A percentile compares a stretch with the other conserved stretches of the same genome.
Evolutionary conservation across 2,888 invertebrate species (phyloP).

Genomic region (Melinaea menophilus): DNA sequence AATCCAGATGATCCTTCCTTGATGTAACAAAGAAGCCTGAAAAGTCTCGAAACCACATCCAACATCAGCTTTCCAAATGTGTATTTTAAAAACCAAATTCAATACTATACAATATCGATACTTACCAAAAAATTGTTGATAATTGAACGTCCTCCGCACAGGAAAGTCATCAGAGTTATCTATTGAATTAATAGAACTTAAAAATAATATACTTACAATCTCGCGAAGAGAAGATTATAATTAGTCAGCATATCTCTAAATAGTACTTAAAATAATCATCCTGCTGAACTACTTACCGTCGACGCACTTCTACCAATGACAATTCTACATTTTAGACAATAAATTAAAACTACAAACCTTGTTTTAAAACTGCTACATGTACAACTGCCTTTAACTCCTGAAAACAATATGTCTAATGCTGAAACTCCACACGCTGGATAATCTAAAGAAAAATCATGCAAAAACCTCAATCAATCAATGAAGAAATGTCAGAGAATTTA

Average conservation of each 20-base stretch:
- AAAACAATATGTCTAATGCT: not conserved
- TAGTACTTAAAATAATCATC: not conserved
- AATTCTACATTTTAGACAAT: not conserved
- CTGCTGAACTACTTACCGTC: not conserved
- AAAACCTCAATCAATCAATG: not conserved
- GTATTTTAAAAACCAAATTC: not conserved
- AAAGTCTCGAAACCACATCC: conserved; percentile 1
- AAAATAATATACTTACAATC: conserved; percentile 2
- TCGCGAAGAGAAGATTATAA: conserved; percentile 3
- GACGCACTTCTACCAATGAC: not conserved
- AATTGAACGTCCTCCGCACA: not conserved
- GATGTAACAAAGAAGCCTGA: not conserved
- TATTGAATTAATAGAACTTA: not conserved
- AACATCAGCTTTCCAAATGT: not conserved
- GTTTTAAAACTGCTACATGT: not conserved
- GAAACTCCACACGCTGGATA: too few relatives aligned
- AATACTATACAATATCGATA: not conserved
- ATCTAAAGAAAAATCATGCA: not conserved
- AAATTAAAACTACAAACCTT: not conserved
- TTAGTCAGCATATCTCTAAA: not conserved
- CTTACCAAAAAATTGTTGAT: not conserved
- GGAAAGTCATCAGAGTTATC: not conserved
- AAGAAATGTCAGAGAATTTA: not conserved
- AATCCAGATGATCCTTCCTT: conserved; percentile 2
- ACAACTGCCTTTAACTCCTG: not conserved